Base-by-base conservation (phyloP, 2,888 invertebrate genomes). In the Scaptomyza flava region DNA sequence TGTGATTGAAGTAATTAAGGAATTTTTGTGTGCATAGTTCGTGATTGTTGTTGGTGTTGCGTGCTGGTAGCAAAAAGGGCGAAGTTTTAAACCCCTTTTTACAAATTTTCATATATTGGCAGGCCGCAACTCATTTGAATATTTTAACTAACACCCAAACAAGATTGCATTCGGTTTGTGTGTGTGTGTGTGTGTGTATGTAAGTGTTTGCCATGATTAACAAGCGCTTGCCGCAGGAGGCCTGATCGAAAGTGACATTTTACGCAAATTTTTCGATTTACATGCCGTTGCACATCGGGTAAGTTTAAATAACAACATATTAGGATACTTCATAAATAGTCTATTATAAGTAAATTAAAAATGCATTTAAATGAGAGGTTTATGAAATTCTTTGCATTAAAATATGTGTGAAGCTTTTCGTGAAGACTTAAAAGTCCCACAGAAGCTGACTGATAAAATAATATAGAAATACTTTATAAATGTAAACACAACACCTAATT, bases 231-330 rank as follows among this genome's bases (percentile, higher is more conserved):
- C 62, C 62, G 42, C 34, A 60, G 66, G 59, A 72, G 70, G 74
- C 84, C 68, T 73, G 78, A 83, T 86, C 70, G 75, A 71, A 86
- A 86, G 67, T 83, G 87, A 82, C 87, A 75, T 72, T 75, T 80
- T 83, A 72, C 69, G 41, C 52, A 60, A 79, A 84, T 78, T 81
- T 72, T 87, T 87, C 87, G 75, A 87, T 83, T 83, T 87, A 70
- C 76, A 83, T 83, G 87, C 87, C 66, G 76, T 68, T 68, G 81
- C 61, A 68, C 76, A 68, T 59, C 38, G 69, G 87, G 82, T 83
- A 76, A 81, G 79, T 53, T 17, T 17, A 17, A 17, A 17, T 17
- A 17, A 17, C 17, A 17, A 17, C 17, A 17, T 17, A 17, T 17
- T 1, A 17, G 17, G 17, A 17, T 17, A 17, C 1, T 17, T 17